These are phyloP conservation scores for Odontamblyopus lacepedii DNA, from an alignment of 2,797 vertebrate species.

Conservation along the genomic window DNA sequence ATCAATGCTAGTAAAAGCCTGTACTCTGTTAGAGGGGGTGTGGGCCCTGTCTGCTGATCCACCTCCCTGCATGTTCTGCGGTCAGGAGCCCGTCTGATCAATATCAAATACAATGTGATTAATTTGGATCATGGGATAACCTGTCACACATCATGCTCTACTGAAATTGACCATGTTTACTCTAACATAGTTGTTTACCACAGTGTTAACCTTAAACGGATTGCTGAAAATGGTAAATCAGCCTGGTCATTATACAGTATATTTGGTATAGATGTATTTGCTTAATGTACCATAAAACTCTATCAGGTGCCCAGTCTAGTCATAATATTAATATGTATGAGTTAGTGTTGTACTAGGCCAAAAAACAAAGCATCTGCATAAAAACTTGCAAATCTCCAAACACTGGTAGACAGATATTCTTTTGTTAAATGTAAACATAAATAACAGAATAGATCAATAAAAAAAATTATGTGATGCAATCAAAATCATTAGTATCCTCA, in stretches of 20 bases:
- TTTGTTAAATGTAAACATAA: neutral
- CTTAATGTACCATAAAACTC: neutral
- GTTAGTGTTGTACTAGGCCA: neutral
- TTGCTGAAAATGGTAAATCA: neutral
- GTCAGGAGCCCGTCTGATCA: constrained; percentile 43
- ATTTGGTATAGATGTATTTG: neutral
- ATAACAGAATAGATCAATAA: neutral
- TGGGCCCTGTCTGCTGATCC: constrained; percentile 37
- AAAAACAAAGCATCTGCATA: neutral
- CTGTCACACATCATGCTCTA: constrained; percentile 71
- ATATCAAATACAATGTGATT: constrained; percentile 40
- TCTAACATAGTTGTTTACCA: constrained; percentile 22
- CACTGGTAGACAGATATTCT: neutral
- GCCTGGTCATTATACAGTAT: neutral
- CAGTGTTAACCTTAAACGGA: constrained; percentile 3
- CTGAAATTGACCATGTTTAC: constrained; percentile 66
- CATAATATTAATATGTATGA: neutral
- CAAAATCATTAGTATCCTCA: neutral
- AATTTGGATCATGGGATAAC: constrained; percentile 78
- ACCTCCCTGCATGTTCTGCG: constrained; percentile 50
- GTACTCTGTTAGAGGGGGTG: constrained; percentile 43
- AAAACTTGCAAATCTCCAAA: neutral
- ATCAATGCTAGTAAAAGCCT: constrained; percentile 74
- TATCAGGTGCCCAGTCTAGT: neutral
- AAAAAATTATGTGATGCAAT: neutral